Evolutionary conservation across 1,140 invertebrate genomes (phyloP), one percentile per base, ranked within the genome.

Genomic region (Pachypsylla venusta): DNA sequence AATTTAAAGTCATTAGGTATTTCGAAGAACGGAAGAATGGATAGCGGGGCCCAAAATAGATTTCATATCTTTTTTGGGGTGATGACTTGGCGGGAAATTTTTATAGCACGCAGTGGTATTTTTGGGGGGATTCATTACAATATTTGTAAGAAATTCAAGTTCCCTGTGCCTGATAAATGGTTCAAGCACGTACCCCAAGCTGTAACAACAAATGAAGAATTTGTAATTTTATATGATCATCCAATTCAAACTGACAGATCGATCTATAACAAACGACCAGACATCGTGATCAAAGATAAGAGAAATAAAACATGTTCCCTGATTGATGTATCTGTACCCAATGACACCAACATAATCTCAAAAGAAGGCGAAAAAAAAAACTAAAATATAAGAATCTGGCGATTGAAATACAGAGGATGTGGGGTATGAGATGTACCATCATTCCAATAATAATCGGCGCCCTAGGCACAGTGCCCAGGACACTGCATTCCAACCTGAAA

Each of bases 401-500:
- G 42, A 48, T 48, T 5, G 42, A 48, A 48, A 48, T 48, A 7
- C 42, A 48, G n/a, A 48, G 16, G 42, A 48, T 48, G 42, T 48
- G 42, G 42, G 16, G 16, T 48, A 3, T 48, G 5, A 48, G 22
- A 48, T n/a, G n/a, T 19, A n/a, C 16, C 16, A n/a, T 48, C 5
- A n/a, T 48, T 4, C 42, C 42, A 48, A 22, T 48, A 48, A 48
- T 48, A 7, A n/a, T 48, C 16, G 42, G 42, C 16, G n/a, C 42
- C 7, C 16, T 19, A 4, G 42, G 42, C 16, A n/a, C 42, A 48
- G n/a, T n/a, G 7, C 7, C n/a, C 16, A 48, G 22, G 22, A 48
- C 16, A n/a, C 42, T 48, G 5, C n/a, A 5, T 5, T n/a, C 16
- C 16, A 5, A 48, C 22, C 16, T 48, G 4, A n/a, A 22, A n/a